Conservation (phyloP, 2,797 vertebrate species). For the Smutsia gigantea region DNA sequence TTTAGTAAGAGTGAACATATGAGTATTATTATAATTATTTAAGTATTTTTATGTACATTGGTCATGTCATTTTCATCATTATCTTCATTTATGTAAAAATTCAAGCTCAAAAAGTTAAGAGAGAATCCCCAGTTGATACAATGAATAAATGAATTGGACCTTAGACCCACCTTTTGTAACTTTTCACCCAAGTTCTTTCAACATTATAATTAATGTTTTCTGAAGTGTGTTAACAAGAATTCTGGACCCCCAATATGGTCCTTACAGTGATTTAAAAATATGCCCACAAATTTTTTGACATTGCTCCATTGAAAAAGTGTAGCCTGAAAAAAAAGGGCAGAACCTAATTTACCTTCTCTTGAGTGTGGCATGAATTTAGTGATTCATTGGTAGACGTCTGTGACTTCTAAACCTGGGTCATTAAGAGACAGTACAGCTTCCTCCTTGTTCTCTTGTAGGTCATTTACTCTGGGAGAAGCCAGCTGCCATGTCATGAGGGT, state of each 20-base stretch:
- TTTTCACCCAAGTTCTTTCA: conserved; percentile 28
- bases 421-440: neutral
- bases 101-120: conserved; percentile 31
- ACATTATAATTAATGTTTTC: conserved; percentile 21
- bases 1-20: conserved; percentile 49
- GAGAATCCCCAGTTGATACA: neutral
- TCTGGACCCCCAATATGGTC: neutral
- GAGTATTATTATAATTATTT: neutral
- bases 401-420: neutral
- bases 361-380: neutral
- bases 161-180: neutral
- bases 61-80: conserved; percentile 34
- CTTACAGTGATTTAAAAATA: neutral
- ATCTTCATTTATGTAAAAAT: conserved; percentile 47
- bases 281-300: neutral
- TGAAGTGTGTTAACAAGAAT: conserved; percentile 11
- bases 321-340: neutral
- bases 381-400: neutral
- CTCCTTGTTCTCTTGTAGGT: neutral
- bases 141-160: neutral
- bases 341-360: neutral
- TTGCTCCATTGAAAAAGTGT: neutral
- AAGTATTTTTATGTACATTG: neutral
- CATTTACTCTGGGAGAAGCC: neutral
- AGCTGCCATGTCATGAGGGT: neutral